Evolutionary conservation across 2,113 vertebrate species (phyloP), one percentile per base, ranked within the genome.

Genomic region (Perca fluviatilis): DNA sequence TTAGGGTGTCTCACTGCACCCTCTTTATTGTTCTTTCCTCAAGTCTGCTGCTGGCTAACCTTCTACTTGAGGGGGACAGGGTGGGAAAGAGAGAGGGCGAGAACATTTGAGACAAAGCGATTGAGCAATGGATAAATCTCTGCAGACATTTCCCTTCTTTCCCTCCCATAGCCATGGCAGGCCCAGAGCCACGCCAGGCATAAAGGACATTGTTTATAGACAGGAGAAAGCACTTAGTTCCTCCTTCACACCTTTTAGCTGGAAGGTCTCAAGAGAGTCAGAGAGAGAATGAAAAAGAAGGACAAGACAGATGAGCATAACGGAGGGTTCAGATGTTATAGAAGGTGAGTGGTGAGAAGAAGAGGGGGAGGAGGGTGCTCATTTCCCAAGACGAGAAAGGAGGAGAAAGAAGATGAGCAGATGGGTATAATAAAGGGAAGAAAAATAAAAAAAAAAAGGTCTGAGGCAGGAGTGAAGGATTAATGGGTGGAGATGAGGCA

Each of bases 181-280:
- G 69, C 79, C 69, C 68, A 1, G 68, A 88, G 86, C 74, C 83
- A 72, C 9, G 36, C 85, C 85, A 86, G 76, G 80, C 85, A 93
- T 88, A 91, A 91, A 90, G 83, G 87, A 88, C 88, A 80, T 90
- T 93, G 86, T 94, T 94, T 90, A 91, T 90, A 88, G 85, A 94
- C 91, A 93, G 84, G 84, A 83, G 79, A 93, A 94, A 93, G 90
- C 92, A 92, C 93, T 94, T 93, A 91, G 92, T 85, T 90, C 82
- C 84, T 92, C 89, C 91, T 93, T 92, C 89, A 92, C 92, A 93
- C 90, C 92, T 91, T 91, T 93, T 91, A 92, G 86, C 73, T 19
- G 21, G 58, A 82, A 93, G 87, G 88, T 90, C 86, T 90, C 89
- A 58, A 33, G 79, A 86, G 89, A 90, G 79, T 79, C 68, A 73